Percentiles rank a stretch among this genome's conserved stretches.
phyloP scores from a whole-genome alignment of 2,888 invertebrate species.

The Seira musarum region DNA sequence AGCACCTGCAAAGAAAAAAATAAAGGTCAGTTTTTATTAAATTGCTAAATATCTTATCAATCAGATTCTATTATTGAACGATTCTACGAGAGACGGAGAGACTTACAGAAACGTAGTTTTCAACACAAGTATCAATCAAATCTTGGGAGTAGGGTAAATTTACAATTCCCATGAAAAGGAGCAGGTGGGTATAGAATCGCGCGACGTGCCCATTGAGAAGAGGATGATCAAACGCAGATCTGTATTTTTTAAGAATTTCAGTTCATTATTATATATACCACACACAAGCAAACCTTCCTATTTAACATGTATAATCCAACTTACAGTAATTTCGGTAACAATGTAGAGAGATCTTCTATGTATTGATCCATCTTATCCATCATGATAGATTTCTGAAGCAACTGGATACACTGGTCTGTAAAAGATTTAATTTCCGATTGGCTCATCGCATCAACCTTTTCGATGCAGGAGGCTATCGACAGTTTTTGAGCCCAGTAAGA shows the following conservation, averaged over 20 bases:
- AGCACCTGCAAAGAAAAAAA: slow-evolving; percentile 52
- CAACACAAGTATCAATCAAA: slow-evolving; percentile 59
- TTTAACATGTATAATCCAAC: background rate
- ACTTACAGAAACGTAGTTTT: slow-evolving; percentile 60
- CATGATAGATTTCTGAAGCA: slow-evolving; percentile 62
- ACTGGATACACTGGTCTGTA: slow-evolving; percentile 51
- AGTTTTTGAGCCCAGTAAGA: slow-evolving; percentile 63
- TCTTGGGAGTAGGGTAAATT: slow-evolving; percentile 50
- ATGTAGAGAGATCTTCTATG: slow-evolving; percentile 23
- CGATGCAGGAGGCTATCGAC: slow-evolving; percentile 55
- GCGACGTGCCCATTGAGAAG: slow-evolving; percentile 53
- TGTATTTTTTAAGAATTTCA: no score
- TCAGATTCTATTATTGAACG: no score
- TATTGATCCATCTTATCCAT: slow-evolving; percentile 56
- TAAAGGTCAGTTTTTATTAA: background rate
- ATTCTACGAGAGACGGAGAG: background rate
- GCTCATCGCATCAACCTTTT: slow-evolving; percentile 44
- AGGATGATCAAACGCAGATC: slow-evolving; percentile 53
- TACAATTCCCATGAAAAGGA: slow-evolving; percentile 62
- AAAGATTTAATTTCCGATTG: slow-evolving; percentile 10
- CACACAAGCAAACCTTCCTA: no score
- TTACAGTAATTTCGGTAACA: slow-evolving; percentile 33
- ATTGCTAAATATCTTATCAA: no score
- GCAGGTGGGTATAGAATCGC: slow-evolving; percentile 63
- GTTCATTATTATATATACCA: no score